These are phyloP conservation scores for Euphonia xanthogaster DNA, from an alignment of 2,797 vertebrate species.

Conservation along the genomic window DNA sequence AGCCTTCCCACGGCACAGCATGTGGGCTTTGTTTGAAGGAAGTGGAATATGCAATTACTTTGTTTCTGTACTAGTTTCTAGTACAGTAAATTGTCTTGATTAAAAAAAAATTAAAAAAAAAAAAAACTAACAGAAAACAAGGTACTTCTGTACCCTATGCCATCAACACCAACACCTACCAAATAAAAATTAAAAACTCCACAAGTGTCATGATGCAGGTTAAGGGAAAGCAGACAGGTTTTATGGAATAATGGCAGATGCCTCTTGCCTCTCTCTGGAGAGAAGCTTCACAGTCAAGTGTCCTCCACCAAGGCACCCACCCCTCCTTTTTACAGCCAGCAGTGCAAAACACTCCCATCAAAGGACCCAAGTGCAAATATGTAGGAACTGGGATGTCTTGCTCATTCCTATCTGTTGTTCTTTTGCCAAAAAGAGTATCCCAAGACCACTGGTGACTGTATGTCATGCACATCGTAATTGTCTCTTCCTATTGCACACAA, in stretches of 20 bases:
- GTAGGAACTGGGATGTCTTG: not conserved
- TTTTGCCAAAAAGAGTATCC: not conserved
- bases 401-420: not conserved
- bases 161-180: not conserved
- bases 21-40: not conserved
- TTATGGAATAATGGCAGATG: not conserved
- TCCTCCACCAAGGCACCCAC: rapidly evolving
- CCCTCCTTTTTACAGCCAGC: not conserved
- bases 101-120: not conserved
- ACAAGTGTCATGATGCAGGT: not conserved
- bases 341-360: not conserved
- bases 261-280: not conserved
- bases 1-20: not conserved
- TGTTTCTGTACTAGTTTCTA: not conserved
- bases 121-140: not conserved
- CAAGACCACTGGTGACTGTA: not conserved
- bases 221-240: not conserved
- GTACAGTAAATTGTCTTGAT: not conserved
- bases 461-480: rapidly evolving
- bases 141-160: not conserved
- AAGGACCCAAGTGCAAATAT: not conserved
- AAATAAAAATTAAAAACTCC: not conserved
- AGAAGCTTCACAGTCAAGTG: not conserved
- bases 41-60: not conserved
- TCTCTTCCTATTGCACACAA: not conserved